Evolutionary conservation across 2,113 vertebrate species (phyloP).

Genomic region (Gopherus evgoodei): DNA sequence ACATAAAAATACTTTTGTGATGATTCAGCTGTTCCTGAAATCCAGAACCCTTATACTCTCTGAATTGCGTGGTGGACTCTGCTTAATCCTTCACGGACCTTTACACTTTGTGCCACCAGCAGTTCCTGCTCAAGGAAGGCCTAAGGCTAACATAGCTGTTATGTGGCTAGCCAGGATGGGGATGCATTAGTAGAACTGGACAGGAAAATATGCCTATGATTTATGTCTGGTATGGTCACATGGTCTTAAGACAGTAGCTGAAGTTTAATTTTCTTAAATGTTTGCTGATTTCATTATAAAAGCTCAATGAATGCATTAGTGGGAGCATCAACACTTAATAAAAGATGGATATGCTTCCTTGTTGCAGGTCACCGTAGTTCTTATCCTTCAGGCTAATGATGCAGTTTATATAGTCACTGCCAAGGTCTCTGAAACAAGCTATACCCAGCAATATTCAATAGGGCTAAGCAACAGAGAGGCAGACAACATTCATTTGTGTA

Average conservation of each 20-base stretch:
- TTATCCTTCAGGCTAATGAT: not conserved
- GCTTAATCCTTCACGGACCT: not conserved
- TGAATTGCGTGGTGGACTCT: not conserved
- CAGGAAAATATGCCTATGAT: not conserved
- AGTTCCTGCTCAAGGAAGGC: not conserved
- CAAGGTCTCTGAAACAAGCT: not conserved
- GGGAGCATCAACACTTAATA: not conserved
- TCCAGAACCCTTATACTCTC: not conserved
- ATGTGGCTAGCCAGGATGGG: not conserved
- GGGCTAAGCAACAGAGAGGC: not conserved
- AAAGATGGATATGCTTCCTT: not conserved
- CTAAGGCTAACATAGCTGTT: not conserved
- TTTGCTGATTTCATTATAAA: not conserved
- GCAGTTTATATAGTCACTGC: not conserved
- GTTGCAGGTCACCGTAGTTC: not conserved
- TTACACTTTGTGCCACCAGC: not conserved
- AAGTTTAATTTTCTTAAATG: not conserved
- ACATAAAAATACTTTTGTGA: not conserved
- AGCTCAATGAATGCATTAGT: not conserved
- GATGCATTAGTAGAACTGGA: not conserved
- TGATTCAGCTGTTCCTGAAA: not conserved
- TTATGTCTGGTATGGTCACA: not conserved
- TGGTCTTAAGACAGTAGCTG: accelerated
- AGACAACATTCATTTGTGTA: not conserved
- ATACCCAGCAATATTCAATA: not conserved